Base-by-base conservation (phyloP, 37 sponge, comb jelly and placozoan genomes). In the Theonella swinhoei region DNA sequence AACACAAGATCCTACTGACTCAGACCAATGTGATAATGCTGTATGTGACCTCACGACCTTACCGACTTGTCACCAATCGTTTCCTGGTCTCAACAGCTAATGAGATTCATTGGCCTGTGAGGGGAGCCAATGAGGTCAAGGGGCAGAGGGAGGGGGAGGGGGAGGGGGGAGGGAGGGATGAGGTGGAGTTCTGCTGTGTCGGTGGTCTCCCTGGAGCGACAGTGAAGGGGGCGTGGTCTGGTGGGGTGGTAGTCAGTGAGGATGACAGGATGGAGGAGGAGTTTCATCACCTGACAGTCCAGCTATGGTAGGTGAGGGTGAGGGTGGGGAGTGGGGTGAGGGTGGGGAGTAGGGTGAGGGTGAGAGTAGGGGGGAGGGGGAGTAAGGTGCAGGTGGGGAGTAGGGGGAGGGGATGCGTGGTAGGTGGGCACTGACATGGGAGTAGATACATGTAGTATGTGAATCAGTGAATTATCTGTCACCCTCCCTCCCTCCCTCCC, bases 101-200 rank as follows among this genome's bases (percentile, higher is more conserved):
- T 67, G 92, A 94, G 74, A 62, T 94, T 74, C 62, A 80, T 25
- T 94, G 94, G 94, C 79, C 76, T 25, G n/a, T 42, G 41, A 76
- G 67, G 31, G 9, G 39, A 47, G 26, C 67, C 34, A 61, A 68
- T 31, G 36, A 68, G 58, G 29, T 54, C 19, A 23, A 4, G 24
- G 59, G 76, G 75, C 43, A 39, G 28, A 54, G 38, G 14, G 31
- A 31, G 4, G 60, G 65, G 22, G 20, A n/a, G 67, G 29, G 36
- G 41, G 20, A 42, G 42, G 61, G 7, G 17, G 39, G 75, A 80
- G 40, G 68, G 25, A 42, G 37, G 1, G 25, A 31, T 11, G 60
- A 82, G 20, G 23, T 58, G 25, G 36, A 75, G 54, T 87, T 87
- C 39, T 81, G 82, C 62, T 81, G 81, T 32, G 69, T 74, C 5